phyloP scores from a whole-genome alignment of 1,140 invertebrate genomes.

The Diabrotica virgifera region DNA sequence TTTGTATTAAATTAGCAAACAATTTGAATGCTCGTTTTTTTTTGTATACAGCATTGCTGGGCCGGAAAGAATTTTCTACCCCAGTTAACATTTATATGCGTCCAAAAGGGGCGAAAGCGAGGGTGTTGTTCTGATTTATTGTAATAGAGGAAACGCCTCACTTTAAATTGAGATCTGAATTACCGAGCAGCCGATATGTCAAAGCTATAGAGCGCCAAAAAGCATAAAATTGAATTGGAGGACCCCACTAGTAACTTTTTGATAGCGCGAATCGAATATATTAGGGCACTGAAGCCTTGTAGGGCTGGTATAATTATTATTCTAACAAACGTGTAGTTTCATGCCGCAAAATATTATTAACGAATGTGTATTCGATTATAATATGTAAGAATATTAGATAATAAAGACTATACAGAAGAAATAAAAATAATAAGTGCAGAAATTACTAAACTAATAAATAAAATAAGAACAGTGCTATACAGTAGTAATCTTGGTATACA shows the following conservation, averaged over 20 bases:
- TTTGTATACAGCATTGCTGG: background rate
- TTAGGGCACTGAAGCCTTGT: background rate
- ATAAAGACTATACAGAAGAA: too few relatives aligned
- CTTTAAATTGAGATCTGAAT: conserved; percentile 46
- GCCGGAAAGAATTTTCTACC: background rate
- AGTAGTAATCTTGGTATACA: too few relatives aligned
- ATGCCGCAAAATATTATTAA: too few relatives aligned
- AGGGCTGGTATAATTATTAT: too few relatives aligned
- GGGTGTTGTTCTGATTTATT: conserved; percentile 44
- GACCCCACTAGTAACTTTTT: conserved; percentile 7
- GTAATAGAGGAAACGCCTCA: conserved; percentile 42
- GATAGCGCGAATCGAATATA: background rate
- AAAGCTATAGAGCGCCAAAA: conserved; percentile 35
- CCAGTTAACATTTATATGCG: background rate
- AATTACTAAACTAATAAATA: too few relatives aligned
- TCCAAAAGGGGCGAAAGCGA: conserved; percentile 21
- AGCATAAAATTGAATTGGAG: conserved; percentile 45
- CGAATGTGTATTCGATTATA: too few relatives aligned
- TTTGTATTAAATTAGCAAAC: background rate
- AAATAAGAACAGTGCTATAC: too few relatives aligned
- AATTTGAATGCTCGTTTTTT: background rate
- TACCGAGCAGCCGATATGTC: conserved; percentile 34
- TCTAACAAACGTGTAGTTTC: too few relatives aligned
- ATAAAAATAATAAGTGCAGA: too few relatives aligned
- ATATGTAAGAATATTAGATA: too few relatives aligned